Evolutionary conservation across 2,113 vertebrate species (phyloP), one percentile per base, ranked within the genome.

Genomic region (Polypterus bichir): DNA sequence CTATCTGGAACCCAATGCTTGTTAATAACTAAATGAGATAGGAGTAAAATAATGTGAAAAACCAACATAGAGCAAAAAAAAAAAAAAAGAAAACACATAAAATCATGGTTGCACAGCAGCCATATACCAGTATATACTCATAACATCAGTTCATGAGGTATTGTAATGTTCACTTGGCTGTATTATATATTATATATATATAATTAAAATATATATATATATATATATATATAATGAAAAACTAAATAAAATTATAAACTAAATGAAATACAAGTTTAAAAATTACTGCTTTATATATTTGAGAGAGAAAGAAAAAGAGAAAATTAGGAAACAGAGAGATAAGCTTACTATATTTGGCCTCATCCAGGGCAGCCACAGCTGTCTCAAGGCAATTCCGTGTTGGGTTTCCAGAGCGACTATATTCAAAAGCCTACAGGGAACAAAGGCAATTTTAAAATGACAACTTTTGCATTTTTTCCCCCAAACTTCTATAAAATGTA

Each of bases 391-490:
- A 89, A 7, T 90, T 82, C 59, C 94, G 82, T 3, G 88, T 95
- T 0, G 96, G 96, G 71, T 98, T 98, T 74, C 96, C 96, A 78
- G 86, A 89, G 5, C 96, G 85, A 67, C 83, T 88, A 62, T 98
- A 98, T 0, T 90, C 91, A 71, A 85, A 98, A 0, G 89, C 90
- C 96, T 98, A 44, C 11, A 53, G 4, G 6, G 27, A 27, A 27
- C 1, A 27, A 27, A 27, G 27, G 27, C 27, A 27, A 27, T 27
- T 27, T 27, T 27, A 27, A 27, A 27, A 27, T 27, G 27, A 27
- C 27, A 27, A 27, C 27, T 27, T 27, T 27, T 27, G 27, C 27
- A 27, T 27, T 27, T 27, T 27, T 27, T 27, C 2, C 27, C 27
- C 27, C 27, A 27, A 27, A 27, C 27, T 27, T 27, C 2, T 27